Conservation (phyloP, 2,797 vertebrate species). For the Scomberomorus guttatus region DNA sequence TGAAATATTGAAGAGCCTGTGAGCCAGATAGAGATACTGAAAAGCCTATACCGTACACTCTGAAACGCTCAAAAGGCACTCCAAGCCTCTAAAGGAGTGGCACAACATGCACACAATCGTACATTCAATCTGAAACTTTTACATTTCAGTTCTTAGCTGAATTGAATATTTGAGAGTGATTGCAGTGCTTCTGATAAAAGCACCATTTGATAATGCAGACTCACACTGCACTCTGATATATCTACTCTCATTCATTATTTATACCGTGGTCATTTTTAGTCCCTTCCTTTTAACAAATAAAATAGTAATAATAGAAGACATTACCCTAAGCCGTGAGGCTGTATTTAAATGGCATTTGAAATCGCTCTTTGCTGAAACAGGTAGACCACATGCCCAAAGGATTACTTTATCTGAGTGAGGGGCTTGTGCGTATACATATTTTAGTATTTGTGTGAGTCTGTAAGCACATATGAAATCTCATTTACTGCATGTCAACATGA, state of each 20-base stretch:
- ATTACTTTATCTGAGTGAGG: slow-evolving; percentile 58
- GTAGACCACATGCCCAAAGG: slow-evolving; percentile 49
- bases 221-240: slow-evolving; percentile 78
- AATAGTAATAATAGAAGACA: slow-evolving; percentile 87
- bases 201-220: slow-evolving; percentile 85
- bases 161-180: slow-evolving; percentile 85
- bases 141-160: slow-evolving; percentile 85
- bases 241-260: slow-evolving; percentile 83
- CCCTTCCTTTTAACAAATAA: slow-evolving; percentile 87
- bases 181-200: slow-evolving; percentile 86
- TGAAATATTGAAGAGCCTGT: slow-evolving; percentile 82
- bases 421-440: slow-evolving; percentile 52
- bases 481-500: slow-evolving; percentile 10
- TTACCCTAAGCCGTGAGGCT: slow-evolving; percentile 68
- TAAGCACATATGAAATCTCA: slow-evolving; percentile 16
- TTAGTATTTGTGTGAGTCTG: slow-evolving; percentile 47
- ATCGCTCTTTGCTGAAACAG: slow-evolving; percentile 58
- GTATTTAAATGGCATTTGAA: slow-evolving; percentile 74
- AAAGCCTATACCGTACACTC: slow-evolving; percentile 70
- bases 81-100: slow-evolving; percentile 52
- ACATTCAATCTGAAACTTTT: slow-evolving; percentile 86
- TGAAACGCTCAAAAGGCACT: slow-evolving; percentile 76
- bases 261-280: slow-evolving; percentile 85
- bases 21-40: slow-evolving; percentile 61
- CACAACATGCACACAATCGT: slow-evolving; percentile 78